Base-by-base conservation (phyloP, 2,113 vertebrate genomes). In the Mus pahari region DNA sequence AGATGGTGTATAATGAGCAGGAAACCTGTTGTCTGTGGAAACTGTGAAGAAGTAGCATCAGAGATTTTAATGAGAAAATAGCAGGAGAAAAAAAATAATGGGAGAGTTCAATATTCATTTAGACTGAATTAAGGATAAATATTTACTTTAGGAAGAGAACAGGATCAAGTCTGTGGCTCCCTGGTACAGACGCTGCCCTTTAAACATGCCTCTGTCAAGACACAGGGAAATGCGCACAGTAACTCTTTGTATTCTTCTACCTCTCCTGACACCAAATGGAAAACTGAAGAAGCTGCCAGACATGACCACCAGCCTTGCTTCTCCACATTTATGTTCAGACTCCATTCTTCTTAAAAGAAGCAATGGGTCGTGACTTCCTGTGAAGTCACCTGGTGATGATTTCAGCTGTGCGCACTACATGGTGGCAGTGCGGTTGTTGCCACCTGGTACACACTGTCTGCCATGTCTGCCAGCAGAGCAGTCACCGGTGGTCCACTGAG, bases 31-130 rank as follows among this genome's bases (percentile, higher is more conserved):
- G 89, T 86, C 3, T 3, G 87, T 93, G 82, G 96, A 93, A 97
- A 94, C 82, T 86, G 73, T 86, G 84, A 96, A 82, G 93, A 97
- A 96, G 86, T 31, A 86, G 93, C 60, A 60, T 95, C 88, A 92
- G 94, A 91, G 89, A 97, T 97, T 97, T 97, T 98, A 97, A 98
- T 97, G 97, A 98, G 96, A 97, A 97, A 95, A 97, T 89, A 91
- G 33, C 64, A 94, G 73, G 78, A 94, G 68, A 7, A 73, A 94
- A 48, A 89, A 75, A 86, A 82, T 91, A 92, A 93, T 75, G 75
- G 62, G 39, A 83, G 64, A 86, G 4, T 22, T 86, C 68, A 87
- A 74, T 96, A 95, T 88, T 96, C 97, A 31, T 95, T 95, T 96
- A 89, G 68, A 89, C 95, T 75, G 92, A 95, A 95, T 93, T 95